Evolutionary conservation across 1,140 invertebrate genomes (phyloP), one percentile per base, ranked within the genome.

Genomic region (Pogonomyrmex californicus): DNA sequence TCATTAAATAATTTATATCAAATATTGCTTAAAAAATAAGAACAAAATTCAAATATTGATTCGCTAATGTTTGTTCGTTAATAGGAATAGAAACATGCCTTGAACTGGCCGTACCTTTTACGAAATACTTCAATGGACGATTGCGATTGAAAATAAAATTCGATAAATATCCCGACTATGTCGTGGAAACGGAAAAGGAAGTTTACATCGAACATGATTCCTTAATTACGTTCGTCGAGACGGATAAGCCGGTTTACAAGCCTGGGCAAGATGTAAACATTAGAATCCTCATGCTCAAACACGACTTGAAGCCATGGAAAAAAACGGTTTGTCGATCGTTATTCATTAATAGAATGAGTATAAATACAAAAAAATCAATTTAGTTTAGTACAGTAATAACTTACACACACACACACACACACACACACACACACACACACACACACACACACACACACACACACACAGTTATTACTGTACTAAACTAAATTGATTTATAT

Each of bases 211-310:
- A 96, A 91, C 91, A 95, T 33, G 95, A 96, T 71, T 94, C 96
- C 2, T 91, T 95, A 62, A 93, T 96, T 14, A 92, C 96, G 6
- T 95, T 96, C 36, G 92, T 96, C 2, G 96, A 96, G 87, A 96
- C 96, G 1, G 96, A 96, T 68, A 96, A 96, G 76, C 96, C 96
- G 0, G 95, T 97, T 6, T 98, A 97, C 92, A 96, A 97, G 76
- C 97, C 97, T 4, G 96, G 96, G 3, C 96, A 97, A 88, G 94
- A 95, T 85, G 96, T 97, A 12, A 95, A 95, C 81, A 95, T 96
- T 54, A 94, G 96, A 66, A 92, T 96, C 54, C 93, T 97, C 1
- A 94, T 94, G 49, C 70, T 97, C 4, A 95, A 95, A 60, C 94
- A 96, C 47, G 94, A 96, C 86, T 90, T 96, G 4, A 95, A 95